Conservation (phyloP, 2,888 invertebrate genomes). For the Caenorhabditis virilis region DNA sequence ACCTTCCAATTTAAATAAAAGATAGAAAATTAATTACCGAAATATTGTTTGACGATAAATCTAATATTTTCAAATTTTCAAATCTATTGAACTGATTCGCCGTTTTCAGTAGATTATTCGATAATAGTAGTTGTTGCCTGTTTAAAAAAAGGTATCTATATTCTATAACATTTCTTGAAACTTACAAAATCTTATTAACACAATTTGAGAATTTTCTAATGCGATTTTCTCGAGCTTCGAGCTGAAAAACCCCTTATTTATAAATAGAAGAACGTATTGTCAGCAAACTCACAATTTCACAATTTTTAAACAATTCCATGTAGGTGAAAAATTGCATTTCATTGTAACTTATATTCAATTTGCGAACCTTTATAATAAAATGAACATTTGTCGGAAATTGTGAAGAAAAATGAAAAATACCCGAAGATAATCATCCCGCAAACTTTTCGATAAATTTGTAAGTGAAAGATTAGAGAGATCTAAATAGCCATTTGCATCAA, state of each 20-base stretch:
- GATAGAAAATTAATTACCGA: not conserved
- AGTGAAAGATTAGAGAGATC: constrained; percentile 19
- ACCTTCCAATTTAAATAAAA: not conserved
- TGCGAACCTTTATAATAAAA: constrained; percentile 8
- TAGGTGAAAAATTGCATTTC: constrained; percentile 10
- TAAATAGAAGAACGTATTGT: no score
- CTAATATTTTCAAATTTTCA: constrained; percentile 14
- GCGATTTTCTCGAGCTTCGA: constrained; percentile 15
- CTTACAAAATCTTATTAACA: constrained; percentile 19
- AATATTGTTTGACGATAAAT: constrained; percentile 16
- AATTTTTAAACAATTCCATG: constrained; percentile 24
- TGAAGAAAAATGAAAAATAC: not conserved
- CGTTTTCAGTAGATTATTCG: constrained; percentile 20
- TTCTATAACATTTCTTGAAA: not conserved
- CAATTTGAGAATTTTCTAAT: constrained; percentile 16
- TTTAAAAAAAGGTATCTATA: not conserved
- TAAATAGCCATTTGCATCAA: constrained; percentile 13
- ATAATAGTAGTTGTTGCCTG: constrained; percentile 13
- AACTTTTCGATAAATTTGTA: constrained; percentile 25
- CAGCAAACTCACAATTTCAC: constrained; percentile 28
- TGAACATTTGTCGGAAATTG: no score
- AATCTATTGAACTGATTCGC: constrained; percentile 9
- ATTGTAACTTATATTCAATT: constrained; percentile 14
- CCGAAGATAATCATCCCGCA: constrained; percentile 13
- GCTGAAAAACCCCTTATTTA: constrained; percentile 14